These are phyloP conservation scores for Boulengeromyrus knoepffleri DNA, from an alignment of 2,113 vertebrate genomes.

Conservation along the genomic window DNA sequence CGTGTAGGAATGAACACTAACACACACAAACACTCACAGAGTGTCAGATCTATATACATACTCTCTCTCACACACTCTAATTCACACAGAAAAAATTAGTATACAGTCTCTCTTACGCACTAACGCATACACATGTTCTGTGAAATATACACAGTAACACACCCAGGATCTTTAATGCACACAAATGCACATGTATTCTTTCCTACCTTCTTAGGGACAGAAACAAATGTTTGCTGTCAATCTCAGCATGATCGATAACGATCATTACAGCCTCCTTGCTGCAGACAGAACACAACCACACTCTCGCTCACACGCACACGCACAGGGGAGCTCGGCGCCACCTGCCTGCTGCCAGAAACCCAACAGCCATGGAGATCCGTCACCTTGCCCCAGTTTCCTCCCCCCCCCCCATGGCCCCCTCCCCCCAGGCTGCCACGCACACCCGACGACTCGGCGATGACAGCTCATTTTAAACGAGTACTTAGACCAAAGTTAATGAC, in stretches of 20 bases:
- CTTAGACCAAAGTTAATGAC: not conserved
- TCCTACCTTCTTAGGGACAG: slow-evolving; percentile 10
- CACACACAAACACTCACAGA: not conserved
- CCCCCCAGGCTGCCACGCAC: not conserved
- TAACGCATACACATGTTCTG: not conserved
- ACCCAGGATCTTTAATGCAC: not conserved
- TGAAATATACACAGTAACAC: not conserved
- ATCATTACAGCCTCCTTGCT: slow-evolving; percentile 25
- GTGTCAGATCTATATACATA: not conserved
- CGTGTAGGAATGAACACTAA: not conserved
- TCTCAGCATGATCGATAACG: slow-evolving; percentile 28
- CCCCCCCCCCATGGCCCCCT: not conserved
- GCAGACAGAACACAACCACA: slow-evolving; percentile 9
- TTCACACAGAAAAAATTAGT: not conserved
- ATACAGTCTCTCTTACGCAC: not conserved
- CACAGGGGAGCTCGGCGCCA: slow-evolving; percentile 11
- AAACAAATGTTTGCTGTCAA: slow-evolving; percentile 25
- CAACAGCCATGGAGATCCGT: slow-evolving; percentile 43
- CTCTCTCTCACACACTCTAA: not conserved
- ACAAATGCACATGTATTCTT: not conserved
- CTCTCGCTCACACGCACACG: not conserved
- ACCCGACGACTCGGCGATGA: not conserved
- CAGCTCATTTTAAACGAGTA: not conserved
- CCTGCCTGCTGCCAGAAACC: slow-evolving; percentile 43
- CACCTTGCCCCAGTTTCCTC: slow-evolving; percentile 56